Evolutionary conservation across 2,113 vertebrate genomes (phyloP).

Genomic region (Redunca redunca): DNA sequence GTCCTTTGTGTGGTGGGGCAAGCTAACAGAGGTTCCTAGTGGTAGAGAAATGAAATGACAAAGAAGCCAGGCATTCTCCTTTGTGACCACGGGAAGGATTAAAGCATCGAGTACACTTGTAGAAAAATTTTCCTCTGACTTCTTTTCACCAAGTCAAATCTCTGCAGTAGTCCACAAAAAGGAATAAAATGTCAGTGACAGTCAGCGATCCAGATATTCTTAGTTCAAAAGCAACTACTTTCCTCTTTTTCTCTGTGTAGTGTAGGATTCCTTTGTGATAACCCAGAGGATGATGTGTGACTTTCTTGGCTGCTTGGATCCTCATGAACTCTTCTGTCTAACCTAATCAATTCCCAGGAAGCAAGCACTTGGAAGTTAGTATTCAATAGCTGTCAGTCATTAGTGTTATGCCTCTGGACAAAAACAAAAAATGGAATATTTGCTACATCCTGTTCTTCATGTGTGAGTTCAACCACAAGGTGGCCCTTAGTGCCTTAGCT

Average conservation of each 20-base stretch:
- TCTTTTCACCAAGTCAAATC: neutral
- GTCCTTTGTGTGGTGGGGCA: neutral
- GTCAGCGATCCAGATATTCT: neutral
- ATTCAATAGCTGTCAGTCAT: neutral
- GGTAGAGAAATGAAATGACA: neutral
- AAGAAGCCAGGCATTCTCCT: neutral
- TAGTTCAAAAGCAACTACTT: neutral
- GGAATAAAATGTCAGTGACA: neutral
- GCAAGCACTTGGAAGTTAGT: neutral
- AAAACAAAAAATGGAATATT: neutral
- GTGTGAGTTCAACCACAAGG: neutral
- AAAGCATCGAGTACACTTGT: neutral
- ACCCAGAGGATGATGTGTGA: neutral
- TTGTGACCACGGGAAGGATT: neutral
- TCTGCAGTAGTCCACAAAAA: neutral
- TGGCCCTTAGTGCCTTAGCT: neutral
- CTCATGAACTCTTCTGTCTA: neutral
- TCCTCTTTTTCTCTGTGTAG: neutral
- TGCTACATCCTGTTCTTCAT: neutral
- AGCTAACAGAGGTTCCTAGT: neutral
- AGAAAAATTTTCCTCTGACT: neutral
- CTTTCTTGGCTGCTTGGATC: neutral
- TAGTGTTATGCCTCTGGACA: neutral
- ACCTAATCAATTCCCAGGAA: neutral
- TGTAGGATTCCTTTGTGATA: neutral